These are phyloP conservation scores for Galaxias olidus DNA, from an alignment of 2,797 vertebrate genomes.

Conservation along the genomic window DNA sequence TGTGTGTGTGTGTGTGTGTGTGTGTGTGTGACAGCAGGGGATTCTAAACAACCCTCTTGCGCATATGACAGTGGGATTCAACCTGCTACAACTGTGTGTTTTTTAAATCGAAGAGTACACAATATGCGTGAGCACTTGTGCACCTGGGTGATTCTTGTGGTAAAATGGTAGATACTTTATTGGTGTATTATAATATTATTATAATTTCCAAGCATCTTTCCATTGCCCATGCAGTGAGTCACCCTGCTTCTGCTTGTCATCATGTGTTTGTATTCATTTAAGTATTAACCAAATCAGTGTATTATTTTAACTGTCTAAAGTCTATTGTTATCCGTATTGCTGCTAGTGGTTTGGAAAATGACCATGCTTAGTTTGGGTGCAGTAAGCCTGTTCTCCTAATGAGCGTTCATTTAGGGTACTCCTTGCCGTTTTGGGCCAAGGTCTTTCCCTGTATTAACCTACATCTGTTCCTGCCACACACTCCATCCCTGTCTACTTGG, in stretches of 20 bases:
- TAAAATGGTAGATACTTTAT: no score
- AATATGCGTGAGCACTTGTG: neutral
- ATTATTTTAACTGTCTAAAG: no score
- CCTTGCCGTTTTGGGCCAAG: conserved; percentile 69
- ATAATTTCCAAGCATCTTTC: no score
- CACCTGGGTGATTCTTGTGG: no score
- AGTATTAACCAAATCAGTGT: neutral
- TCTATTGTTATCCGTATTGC: neutral
- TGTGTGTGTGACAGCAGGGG: neutral
- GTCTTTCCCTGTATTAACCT: conserved; percentile 60
- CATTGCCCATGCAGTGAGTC: neutral
- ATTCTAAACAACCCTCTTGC: conserved; percentile 34
- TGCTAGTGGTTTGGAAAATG: conserved; percentile 18
- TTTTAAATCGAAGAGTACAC: conserved; percentile 4
- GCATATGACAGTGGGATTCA: conserved; percentile 32
- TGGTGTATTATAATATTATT: no score
- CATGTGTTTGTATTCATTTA: neutral
- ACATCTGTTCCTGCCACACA: conserved; percentile 10
- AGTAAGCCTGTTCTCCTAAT: conserved; percentile 35
- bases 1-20: no score
- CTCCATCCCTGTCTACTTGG: conserved; percentile 6
- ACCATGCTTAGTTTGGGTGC: conserved; percentile 48
- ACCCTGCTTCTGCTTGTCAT: neutral
- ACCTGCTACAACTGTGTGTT: neutral
- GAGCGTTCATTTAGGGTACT: conserved; percentile 58